Evolutionary conservation across 2,888 invertebrate genomes (phyloP).

Genomic region (Urechis unicinctus): DNA sequence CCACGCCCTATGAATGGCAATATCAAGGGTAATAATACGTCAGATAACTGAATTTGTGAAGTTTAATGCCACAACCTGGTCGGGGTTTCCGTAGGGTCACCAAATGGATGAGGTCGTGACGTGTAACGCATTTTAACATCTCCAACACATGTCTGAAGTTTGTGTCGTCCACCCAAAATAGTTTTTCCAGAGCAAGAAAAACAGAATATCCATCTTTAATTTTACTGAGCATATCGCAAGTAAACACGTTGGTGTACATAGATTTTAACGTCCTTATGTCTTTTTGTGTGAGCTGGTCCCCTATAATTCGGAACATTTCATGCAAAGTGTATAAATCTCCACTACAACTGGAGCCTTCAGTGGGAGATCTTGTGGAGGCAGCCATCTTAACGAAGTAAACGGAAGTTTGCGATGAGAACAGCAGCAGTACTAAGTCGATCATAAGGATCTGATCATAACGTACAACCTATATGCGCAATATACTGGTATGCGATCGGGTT

Average conservation of each 20-base stretch:
- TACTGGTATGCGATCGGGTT: too few species aligned
- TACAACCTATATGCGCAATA: too few species aligned
- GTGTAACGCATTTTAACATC: slow-evolving; percentile 13
- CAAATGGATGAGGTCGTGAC: slow-evolving; percentile 27
- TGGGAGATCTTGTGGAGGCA: too few species aligned
- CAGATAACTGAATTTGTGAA: background rate
- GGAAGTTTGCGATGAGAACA: too few species aligned
- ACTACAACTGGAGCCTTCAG: too few species aligned
- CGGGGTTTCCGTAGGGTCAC: slow-evolving; percentile 24
- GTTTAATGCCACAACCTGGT: slow-evolving; percentile 19
- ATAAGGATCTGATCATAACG: too few species aligned
- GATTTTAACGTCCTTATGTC: slow-evolving; percentile 21
- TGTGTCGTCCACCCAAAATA: slow-evolving; percentile 24
- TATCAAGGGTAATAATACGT: background rate
- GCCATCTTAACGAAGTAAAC: too few species aligned
- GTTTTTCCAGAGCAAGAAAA: slow-evolving; percentile 25
- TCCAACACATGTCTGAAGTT: slow-evolving; percentile 26
- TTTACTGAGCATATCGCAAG: slow-evolving; percentile 15
- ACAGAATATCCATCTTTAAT: slow-evolving; percentile 27
- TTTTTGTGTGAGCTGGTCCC: slow-evolving; percentile 24
- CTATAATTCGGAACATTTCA: slow-evolving; percentile 28
- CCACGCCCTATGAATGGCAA: background rate
- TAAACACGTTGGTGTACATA: slow-evolving; percentile 20
- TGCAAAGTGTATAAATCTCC: slow-evolving; percentile 11
- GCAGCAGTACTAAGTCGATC: too few species aligned